phyloP scores from a whole-genome alignment of 2,888 invertebrate species.

The Arenicola marina region DNA sequence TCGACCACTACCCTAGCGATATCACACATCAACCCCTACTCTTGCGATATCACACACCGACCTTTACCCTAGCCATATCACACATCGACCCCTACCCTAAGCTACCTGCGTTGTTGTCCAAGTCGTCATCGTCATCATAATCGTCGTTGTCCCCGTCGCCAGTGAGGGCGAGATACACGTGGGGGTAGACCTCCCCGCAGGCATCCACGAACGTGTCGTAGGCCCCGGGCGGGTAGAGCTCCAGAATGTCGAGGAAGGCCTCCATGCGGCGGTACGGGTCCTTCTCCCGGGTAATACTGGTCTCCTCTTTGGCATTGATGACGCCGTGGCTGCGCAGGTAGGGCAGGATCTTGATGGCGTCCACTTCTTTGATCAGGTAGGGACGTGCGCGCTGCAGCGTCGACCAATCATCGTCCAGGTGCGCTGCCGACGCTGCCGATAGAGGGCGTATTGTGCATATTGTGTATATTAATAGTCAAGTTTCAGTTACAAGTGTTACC shows the following conservation, averaged over 20 bases:
- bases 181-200: conserved; percentile 19
- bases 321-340: conserved; percentile 3
- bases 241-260: conserved; percentile 21
- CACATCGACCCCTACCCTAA: too few species aligned
- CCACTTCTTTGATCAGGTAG: conserved; percentile 19
- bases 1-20: not conserved
- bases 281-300: not conserved
- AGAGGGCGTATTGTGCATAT: not conserved
- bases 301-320: not conserved
- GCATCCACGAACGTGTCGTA: conserved; percentile 19
- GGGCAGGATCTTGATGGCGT: conserved; percentile 12
- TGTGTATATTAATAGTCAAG: not conserved
- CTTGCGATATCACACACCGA: not conserved
- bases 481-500: too few species aligned
- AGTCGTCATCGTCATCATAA: conserved; percentile 4
- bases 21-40: not conserved
- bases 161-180: conserved; percentile 21
- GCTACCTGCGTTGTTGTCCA: too few species aligned
- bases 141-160: conserved; percentile 16
- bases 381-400: conserved; percentile 7
- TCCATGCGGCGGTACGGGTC: conserved; percentile 11
- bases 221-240: conserved; percentile 12
- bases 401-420: conserved; percentile 20
- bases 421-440: not conserved
- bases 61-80: too few species aligned